Conservation (phyloP, 1,140 invertebrate genomes). For the Lepidurus apus region DNA sequence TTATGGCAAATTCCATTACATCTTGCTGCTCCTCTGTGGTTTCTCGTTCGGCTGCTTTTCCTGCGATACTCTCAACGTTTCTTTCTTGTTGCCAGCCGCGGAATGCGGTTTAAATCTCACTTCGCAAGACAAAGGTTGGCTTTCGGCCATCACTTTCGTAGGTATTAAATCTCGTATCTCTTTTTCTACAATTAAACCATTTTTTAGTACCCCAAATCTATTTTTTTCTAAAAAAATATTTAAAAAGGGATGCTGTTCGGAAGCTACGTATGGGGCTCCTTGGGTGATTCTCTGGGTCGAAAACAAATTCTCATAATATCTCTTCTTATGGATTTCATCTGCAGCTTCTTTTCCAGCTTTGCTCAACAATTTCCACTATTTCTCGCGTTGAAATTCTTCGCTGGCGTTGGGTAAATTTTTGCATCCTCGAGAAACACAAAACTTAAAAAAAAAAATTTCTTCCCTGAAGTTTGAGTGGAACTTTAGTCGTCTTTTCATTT, state of each 20-base stretch:
- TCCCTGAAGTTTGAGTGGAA: neutral
- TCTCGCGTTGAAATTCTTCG: slow-evolving; percentile 28
- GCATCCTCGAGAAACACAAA: neutral
- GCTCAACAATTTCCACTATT: slow-evolving; percentile 36
- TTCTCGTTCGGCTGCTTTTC: slow-evolving; percentile 90
- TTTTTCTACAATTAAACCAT: neutral
- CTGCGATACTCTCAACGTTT: slow-evolving; percentile 91
- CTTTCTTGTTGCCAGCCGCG: slow-evolving; percentile 85
- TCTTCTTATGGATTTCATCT: neutral
- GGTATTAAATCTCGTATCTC: slow-evolving; percentile 38
- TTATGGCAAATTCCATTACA: slow-evolving; percentile 87
- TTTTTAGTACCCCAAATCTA: neutral
- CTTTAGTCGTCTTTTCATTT: neutral
- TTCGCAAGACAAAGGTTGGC: slow-evolving; percentile 81
- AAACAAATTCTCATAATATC: neutral
- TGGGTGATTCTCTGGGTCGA: slow-evolving; percentile 1
- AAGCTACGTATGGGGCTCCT: neutral
- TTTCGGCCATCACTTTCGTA: slow-evolving; percentile 54
- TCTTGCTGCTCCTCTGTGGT: slow-evolving; percentile 79
- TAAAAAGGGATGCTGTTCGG: slow-evolving; percentile 29
- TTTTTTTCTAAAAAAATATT: neutral
- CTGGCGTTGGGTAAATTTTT: neutral
- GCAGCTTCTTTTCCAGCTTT: slow-evolving; percentile 54
- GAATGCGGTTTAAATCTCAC: slow-evolving; percentile 83
- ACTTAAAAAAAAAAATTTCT: neutral